Conservation (phyloP, 2,113 vertebrate species). For the Ptyas mucosa region DNA sequence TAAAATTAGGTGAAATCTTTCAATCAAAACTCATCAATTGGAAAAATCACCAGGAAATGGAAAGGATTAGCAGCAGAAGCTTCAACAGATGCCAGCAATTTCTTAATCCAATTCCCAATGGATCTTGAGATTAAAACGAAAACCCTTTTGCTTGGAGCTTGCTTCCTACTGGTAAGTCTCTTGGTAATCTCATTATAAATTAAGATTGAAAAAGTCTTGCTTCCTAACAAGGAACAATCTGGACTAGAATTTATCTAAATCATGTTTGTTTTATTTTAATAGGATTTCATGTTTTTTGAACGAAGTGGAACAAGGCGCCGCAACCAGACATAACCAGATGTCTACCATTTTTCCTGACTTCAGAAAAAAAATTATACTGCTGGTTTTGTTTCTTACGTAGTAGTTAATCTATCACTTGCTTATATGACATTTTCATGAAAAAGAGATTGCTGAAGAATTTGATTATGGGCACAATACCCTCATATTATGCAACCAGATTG, state of each 20-base stretch:
- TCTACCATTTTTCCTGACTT: not conserved
- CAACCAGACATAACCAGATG: not conserved
- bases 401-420: not conserved
- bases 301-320: fast-evolving
- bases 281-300: not conserved
- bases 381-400: not conserved
- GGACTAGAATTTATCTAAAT: not conserved
- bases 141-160: slow-evolving; percentile 86
- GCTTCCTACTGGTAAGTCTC: slow-evolving; percentile 89
- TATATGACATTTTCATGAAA: not conserved
- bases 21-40: slow-evolving; percentile 77
- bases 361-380: not conserved
- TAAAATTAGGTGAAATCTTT: slow-evolving; percentile 77
- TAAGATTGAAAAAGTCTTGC: not conserved
- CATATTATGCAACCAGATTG: not conserved
- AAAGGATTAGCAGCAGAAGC: slow-evolving; percentile 78
- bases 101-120: slow-evolving; percentile 87
- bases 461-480: not conserved
- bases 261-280: not conserved
- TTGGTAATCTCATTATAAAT: not conserved
- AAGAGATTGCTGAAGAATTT: too few species aligned
- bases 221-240: not conserved
- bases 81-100: slow-evolving; percentile 85
- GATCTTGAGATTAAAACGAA: slow-evolving; percentile 91
- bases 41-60: slow-evolving; percentile 91